Evolutionary conservation across 2,888 invertebrate genomes (phyloP).

Genomic region (Eristalinus sepulchralis): DNA sequence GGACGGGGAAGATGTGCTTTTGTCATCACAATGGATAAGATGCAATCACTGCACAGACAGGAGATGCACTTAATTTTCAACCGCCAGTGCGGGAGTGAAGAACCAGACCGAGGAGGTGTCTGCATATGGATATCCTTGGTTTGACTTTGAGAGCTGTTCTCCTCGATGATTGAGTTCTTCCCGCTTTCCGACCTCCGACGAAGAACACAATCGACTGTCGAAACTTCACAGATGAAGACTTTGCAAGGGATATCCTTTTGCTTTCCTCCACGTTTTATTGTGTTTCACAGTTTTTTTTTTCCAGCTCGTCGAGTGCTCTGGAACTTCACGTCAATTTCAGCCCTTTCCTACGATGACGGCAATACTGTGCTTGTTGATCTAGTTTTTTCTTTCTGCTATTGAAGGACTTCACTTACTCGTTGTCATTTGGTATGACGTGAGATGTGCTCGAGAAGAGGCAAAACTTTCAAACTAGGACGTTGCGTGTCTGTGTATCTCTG

Average conservation of each 20-base stretch:
- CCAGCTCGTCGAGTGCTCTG: not conserved
- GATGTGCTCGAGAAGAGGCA: not conserved
- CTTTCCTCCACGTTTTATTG: not conserved
- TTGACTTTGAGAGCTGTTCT: not conserved
- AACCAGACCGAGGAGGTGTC: not conserved
- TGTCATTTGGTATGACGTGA: not conserved
- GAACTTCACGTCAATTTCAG: not conserved
- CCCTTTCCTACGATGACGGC: not conserved
- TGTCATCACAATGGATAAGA: not conserved
- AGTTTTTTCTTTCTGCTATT: not conserved
- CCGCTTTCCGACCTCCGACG: not conserved
- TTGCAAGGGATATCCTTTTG: not conserved
- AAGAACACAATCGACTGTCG: not conserved
- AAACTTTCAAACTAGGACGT: constrained; percentile 3
- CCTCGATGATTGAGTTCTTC: not conserved
- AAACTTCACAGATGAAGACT: not conserved
- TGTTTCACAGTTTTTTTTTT: not conserved
- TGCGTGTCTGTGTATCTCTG: constrained; percentile 27
- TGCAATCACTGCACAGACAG: constrained; percentile 6
- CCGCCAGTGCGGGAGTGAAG: not conserved
- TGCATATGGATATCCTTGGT: not conserved
- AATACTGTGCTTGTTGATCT: not conserved
- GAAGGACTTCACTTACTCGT: not conserved
- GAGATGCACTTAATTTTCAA: not conserved
- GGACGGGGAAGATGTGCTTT: not conserved